These are phyloP conservation scores for Arnoldichthys spilopterus DNA, from an alignment of 2,797 vertebrate genomes.

Conservation along the genomic window DNA sequence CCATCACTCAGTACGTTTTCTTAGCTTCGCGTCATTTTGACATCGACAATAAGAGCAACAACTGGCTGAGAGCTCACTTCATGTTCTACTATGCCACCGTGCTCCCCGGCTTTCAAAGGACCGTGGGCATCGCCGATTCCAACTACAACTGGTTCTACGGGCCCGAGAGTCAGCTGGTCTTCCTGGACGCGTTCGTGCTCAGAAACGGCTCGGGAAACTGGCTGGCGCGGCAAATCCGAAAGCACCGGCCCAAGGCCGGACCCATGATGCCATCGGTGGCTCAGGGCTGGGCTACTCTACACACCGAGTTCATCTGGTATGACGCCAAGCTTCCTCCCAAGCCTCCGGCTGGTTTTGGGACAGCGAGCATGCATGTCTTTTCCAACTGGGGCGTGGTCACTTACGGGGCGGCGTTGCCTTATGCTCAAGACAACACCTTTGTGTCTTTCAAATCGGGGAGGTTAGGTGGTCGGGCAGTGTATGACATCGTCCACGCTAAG, in stretches of 20 bases:
- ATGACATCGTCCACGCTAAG: conserved; percentile 86
- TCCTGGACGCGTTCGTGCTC: conserved; percentile 84
- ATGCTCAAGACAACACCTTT: conserved; percentile 81
- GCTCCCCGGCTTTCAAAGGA: conserved; percentile 87
- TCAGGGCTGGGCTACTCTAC: conserved; percentile 87
- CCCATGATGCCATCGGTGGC: conserved; percentile 86
- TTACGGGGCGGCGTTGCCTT: conserved; percentile 82
- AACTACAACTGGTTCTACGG: conserved; percentile 94
- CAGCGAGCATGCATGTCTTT: conserved; percentile 81
- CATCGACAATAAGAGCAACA: conserved; percentile 84
- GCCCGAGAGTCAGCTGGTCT: conserved; percentile 87
- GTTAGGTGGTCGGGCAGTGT: conserved; percentile 85
- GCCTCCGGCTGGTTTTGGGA: conserved; percentile 75
- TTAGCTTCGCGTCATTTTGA: conserved; percentile 85
- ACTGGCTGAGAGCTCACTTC: conserved; percentile 86
- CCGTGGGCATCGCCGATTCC: conserved; percentile 86
- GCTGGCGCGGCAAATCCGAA: conserved; percentile 86
- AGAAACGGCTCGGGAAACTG: conserved; percentile 86
- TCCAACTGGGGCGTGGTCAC: conserved; percentile 90
- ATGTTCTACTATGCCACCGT: conserved; percentile 89
- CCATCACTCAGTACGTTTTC: conserved; percentile 86
- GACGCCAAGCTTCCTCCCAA: conserved; percentile 75
- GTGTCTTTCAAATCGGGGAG: conserved; percentile 89
- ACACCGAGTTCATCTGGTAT: conserved; percentile 89
- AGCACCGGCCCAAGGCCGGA: conserved; percentile 85